Conservation (phyloP, 2,797 vertebrate genomes). For the Anas flavirostris region DNA sequence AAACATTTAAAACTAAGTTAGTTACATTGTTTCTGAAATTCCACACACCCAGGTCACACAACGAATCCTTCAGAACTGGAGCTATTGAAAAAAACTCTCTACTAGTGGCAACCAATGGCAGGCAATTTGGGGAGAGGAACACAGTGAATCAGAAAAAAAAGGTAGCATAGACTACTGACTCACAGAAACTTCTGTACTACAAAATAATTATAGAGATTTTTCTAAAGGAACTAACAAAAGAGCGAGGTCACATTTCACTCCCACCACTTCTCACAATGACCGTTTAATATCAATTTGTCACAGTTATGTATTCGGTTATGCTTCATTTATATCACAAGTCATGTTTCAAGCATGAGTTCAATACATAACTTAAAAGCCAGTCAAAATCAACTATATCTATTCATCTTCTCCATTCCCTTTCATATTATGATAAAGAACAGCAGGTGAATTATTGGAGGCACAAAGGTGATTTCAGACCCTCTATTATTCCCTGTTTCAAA, state of each 20-base stretch:
- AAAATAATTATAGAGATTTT: not conserved
- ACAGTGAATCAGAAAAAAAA: not conserved
- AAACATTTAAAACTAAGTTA: not conserved
- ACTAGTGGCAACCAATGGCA: not conserved
- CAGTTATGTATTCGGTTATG: not conserved
- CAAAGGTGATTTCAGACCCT: constrained; percentile 9
- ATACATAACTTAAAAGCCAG: constrained; percentile 21
- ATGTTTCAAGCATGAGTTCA: constrained; percentile 24
- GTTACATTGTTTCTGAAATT: not conserved
- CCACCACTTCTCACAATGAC: constrained; percentile 11
- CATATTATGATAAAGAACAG: not conserved
- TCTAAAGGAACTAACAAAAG: constrained; percentile 27
- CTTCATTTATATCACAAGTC: constrained; percentile 42
- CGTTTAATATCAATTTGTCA: constrained; percentile 11
- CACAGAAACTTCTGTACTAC: not conserved
- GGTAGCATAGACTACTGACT: not conserved
- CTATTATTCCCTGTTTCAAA: not conserved
- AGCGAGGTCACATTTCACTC: constrained; percentile 27
- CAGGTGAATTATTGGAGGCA: not conserved
- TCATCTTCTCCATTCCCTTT: not conserved
- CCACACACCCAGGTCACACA: not conserved
- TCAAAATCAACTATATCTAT: constrained; percentile 4
- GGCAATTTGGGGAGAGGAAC: not conserved
- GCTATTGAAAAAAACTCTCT: not conserved
- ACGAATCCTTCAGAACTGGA: not conserved